Evolutionary conservation across 2,888 invertebrate species (phyloP).

Genomic region (Leucophenga maculata): DNA sequence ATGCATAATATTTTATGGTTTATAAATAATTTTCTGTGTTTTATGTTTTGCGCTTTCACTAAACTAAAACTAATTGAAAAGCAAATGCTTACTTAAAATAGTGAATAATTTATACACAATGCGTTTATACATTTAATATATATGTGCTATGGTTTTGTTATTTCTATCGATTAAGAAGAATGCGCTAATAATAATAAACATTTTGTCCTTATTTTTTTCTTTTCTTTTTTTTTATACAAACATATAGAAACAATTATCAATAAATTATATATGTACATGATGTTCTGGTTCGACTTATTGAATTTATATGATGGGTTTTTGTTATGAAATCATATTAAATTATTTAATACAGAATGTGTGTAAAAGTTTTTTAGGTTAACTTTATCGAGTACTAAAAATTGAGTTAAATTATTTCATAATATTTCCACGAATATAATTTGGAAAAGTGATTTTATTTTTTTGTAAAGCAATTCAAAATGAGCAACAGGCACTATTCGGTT

Average conservation of each 20-base stretch:
- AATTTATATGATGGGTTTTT: neutral
- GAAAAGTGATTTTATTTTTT: neutral
- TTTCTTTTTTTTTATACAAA: constrained; percentile 16
- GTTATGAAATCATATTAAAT: neutral
- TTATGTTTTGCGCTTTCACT: constrained; percentile 10
- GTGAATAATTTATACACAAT: constrained; percentile 19
- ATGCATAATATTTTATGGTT: neutral
- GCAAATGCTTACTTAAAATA: constrained; percentile 6
- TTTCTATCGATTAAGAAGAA: no score
- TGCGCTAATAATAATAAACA: neutral
- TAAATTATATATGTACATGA: constrained; percentile 11
- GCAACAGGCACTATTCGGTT: constrained; percentile 31
- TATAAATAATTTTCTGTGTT: constrained; percentile 1
- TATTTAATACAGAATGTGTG: constrained; percentile 1
- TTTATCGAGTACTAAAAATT: neutral
- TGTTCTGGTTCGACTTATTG: neutral
- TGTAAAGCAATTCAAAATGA: constrained; percentile 10
- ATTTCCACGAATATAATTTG: neutral
- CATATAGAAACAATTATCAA: constrained; percentile 3
- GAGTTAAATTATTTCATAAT: neutral
- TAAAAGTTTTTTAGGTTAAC: neutral
- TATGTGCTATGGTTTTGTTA: neutral
- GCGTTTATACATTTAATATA: neutral
- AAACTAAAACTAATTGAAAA: constrained; percentile 15
- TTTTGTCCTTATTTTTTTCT: neutral